Base-by-base conservation (phyloP, 2,888 invertebrate species). In the Himalopsyche anomala region DNA sequence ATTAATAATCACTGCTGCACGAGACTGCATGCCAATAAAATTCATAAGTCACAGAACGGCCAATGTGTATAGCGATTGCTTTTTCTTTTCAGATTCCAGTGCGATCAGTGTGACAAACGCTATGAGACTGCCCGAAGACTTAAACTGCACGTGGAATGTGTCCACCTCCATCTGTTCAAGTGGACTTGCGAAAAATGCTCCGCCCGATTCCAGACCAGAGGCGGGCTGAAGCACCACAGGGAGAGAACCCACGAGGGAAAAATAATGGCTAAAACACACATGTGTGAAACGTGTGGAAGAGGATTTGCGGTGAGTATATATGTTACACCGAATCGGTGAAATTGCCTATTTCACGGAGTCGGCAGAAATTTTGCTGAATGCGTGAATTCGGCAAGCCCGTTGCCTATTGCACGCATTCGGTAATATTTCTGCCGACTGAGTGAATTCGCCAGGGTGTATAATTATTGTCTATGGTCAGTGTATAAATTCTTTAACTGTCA, bases 101-200 rank as follows among this genome's bases (percentile, higher is more conserved):
- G 80, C 28, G 80, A 80, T 28, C 80, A 51, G 36, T 80, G 80
- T 42, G 80, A 80, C 17, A 80, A 51, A 11, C 80, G 80, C 17
- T 80, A 45, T 5, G 42, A 42, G n/a, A 45, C 80, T 17, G 80
- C 80, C n/a, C 45, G 51, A 42, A 19, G 51, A 17, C 51, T 80
- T 12, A 80, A 80, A 28, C 28, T 80, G 40, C 80, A 80, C 45
- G 51, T 80, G 51, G 80, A 42, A 9, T 80, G 51, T 15, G 51
- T 80, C 19, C 80, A 80, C 45, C 19, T 45, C 5, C 51, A 45
- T n/a, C 19, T 45, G 5, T 51, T 51, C n/a, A 51, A 42, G 51
- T 80, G 42, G 45, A 51, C 80, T 19, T 80, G 80, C n/a, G 42
- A 42, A n/a, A 45, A 80, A 42, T 80, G 80, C 80, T 42, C 42